Evolutionary conservation across 1,140 invertebrate species (phyloP), one percentile per base, ranked within the genome.

Genomic region (Cotesia typhae): DNA sequence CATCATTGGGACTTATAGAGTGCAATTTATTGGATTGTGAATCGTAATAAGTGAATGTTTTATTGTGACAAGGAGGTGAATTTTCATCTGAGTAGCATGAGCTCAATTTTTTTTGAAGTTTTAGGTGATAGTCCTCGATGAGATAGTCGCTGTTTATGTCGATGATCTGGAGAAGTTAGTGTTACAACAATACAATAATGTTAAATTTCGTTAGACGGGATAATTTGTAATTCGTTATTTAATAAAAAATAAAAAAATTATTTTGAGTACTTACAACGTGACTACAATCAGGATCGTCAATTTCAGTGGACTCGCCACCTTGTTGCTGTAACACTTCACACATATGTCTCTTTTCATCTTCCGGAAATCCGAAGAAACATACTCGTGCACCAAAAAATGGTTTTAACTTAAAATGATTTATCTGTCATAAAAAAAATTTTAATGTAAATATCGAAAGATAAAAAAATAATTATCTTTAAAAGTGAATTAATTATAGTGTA

Each of bases 331-430:
- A 89, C 53, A 97, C 90, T 82, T 97, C 95, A 57, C 91, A 91
- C 96, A 98, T 98, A 81, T 98, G 94, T 79, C 92, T 90, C 80
- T 93, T 91, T 83, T 98, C 96, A 75, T 95, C 94, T 66, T 93
- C 90, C 1, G 93, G 90, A 86, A 98, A 98, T 4, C 96, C 96
- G 78, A 93, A 89, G 82, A 98, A 98, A 84, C 93, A 94, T 20
- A 98, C 90, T 78, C 90, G 91, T 28, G 94, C 92, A 1, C 94
- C 94, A 81, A 93, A 92, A 82, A 99, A 98, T 67, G 95, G 94
- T 84, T 94, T 95, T 64, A 98, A 80, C 78, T 93, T 93, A 84
- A 94, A 92, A 35, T 74, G 74, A 36, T 80, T 63, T 64, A 84
- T 83, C 81, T 86, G 67, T 2, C 80, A 73, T 47, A 9, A 47